Evolutionary conservation across 2,888 invertebrate species (phyloP), one percentile per base, ranked within the genome.

Genomic region (Digitonthophagus gazella): DNA sequence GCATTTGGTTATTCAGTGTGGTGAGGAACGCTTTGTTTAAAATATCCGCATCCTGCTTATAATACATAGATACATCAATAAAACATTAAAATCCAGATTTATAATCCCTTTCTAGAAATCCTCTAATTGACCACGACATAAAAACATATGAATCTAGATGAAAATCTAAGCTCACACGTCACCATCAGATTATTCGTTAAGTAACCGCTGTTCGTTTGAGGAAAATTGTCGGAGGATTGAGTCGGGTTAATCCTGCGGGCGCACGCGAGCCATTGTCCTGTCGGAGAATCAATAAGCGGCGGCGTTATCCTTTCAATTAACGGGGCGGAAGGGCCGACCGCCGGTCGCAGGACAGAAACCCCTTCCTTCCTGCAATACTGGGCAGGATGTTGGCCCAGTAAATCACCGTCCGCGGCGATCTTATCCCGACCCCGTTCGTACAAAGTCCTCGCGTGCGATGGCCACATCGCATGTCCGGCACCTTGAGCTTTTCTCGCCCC

Each of bases 381-480:
- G 28, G 8, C 28, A 44, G 28, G 28, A 44, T 44, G 28, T 44
- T 44, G 28, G 28, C 28, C 28, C 28, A 44, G 28, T 44, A 44
- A 44, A 44, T 44, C 28, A 44, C 28, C 11, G 28, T 44, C 28
- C 28, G 28, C 28, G 28, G 8, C 11, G 28, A 44, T 44, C 28
- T 44, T 44, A 44, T 44, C 28, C 28, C n/a, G n/a, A n/a, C n/a
- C n/a, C n/a, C n/a, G n/a, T 4, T 22, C 22, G 22, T 6, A 22
- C 22, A 3, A 6, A 22, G 3, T 44, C 28, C 80, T 82, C 77
- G 82, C 82, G 82, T 83, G 82, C 81, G 82, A 83, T 83, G 81
- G 80, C 80, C 78, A 80, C 80, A 83, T 83, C 79, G 83, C 83
- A 82, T 83, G 83, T 80, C 75, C 18, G 58, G 76, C 73, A 76